Conservation (phyloP, 2,797 vertebrate species). For the Brotula barbata region DNA sequence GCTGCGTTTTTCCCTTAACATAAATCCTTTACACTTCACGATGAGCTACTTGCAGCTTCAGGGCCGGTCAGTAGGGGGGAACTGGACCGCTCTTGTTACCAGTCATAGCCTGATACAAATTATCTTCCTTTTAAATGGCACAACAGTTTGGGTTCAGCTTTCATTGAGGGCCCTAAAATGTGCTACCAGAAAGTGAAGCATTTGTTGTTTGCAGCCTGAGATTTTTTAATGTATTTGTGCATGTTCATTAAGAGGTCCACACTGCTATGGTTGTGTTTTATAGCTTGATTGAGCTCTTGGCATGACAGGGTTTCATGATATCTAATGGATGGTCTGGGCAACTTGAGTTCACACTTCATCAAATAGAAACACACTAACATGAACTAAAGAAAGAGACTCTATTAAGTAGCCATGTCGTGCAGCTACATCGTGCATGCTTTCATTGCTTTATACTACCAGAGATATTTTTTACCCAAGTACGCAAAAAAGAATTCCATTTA, state of each 20-base stretch:
- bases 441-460: constrained; percentile 7
- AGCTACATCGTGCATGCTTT: background rate
- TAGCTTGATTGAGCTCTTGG: background rate
- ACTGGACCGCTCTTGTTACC: constrained; percentile 37
- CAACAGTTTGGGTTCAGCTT: constrained; percentile 45
- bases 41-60: constrained; percentile 3
- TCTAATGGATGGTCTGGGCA: too few relatives aligned
- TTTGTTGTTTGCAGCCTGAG: constrained; percentile 26
- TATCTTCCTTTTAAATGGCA: constrained; percentile 38
- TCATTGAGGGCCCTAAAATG: constrained; percentile 36
- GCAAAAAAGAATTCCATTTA: too few relatives aligned
- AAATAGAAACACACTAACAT: background rate
- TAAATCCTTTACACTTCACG: constrained; percentile 18
- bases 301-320: constrained; percentile 7
- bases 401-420: background rate
- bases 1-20: too few relatives aligned
- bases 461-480: too few relatives aligned
- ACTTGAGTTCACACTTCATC: too few relatives aligned
- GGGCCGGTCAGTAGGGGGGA: constrained; percentile 41
- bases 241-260: background rate
- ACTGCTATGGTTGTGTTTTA: constrained; percentile 1
- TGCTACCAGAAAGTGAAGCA: constrained; percentile 15
- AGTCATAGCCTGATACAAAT: constrained; percentile 55
- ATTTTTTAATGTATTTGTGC: constrained; percentile 2
- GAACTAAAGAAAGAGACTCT: too few relatives aligned